Evolutionary conservation across 2,888 invertebrate species (phyloP).

Genomic region (Pharmacophagus antenor): DNA sequence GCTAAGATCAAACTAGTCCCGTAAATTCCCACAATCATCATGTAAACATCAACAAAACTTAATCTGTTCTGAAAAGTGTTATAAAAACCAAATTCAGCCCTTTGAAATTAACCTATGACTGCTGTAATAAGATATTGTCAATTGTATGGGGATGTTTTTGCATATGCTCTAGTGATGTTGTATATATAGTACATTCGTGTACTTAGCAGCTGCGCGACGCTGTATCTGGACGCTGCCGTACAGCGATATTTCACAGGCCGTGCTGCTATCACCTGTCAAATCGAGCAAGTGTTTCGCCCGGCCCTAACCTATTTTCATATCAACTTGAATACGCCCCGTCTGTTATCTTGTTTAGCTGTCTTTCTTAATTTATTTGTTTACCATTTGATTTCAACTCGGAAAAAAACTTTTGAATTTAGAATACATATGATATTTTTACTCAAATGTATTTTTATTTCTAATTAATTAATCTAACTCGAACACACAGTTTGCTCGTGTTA

Average conservation of each 20-base stretch:
- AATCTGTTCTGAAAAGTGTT: too few relatives aligned
- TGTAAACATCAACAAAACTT: too few relatives aligned
- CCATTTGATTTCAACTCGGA: background rate
- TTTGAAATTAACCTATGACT: background rate
- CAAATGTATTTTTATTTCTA: too few relatives aligned
- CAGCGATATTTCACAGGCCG: constrained; percentile 67
- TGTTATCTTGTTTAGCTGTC: constrained; percentile 36
- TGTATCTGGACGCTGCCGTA: constrained; percentile 51
- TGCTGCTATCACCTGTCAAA: constrained; percentile 75
- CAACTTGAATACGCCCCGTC: constrained; percentile 61
- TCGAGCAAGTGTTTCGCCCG: constrained; percentile 75
- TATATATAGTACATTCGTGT: constrained; percentile 38
- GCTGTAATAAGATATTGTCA: background rate
- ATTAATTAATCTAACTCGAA: too few relatives aligned
- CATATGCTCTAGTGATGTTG: background rate
- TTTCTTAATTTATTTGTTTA: constrained; percentile 4
- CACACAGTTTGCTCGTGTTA: too few relatives aligned
- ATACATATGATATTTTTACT: too few relatives aligned
- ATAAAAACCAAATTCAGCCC: too few relatives aligned
- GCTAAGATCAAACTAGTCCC: too few relatives aligned
- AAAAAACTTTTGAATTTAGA: background rate
- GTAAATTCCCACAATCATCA: too few relatives aligned
- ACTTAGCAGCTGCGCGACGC: constrained; percentile 53
- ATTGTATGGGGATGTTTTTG: constrained; percentile 1
- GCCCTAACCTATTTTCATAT: constrained; percentile 73